Evolutionary conservation across 2,113 vertebrate species (phyloP).

Genomic region (Ptychochromis oligacanthus): DNA sequence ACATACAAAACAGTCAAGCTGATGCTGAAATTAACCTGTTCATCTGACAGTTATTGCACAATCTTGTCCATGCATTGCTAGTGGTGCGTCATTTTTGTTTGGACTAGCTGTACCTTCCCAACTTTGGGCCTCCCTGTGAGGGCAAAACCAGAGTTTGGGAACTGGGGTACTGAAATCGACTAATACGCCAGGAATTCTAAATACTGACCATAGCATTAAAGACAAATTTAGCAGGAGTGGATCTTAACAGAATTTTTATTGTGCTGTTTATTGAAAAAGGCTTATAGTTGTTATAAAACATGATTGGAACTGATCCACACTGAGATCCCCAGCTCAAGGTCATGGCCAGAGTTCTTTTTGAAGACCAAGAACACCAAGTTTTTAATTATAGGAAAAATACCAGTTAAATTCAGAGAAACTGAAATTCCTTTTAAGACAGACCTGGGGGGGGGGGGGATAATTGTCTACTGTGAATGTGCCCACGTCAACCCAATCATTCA

Average conservation of each 20-base stretch:
- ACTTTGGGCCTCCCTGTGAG: background rate
- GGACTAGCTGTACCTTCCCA: background rate
- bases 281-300: background rate
- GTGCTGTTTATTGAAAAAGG: background rate
- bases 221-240: background rate
- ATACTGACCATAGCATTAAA: background rate
- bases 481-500: background rate
- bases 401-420: background rate
- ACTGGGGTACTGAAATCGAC: accelerated
- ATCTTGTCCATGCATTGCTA: background rate
- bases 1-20: background rate
- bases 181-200: background rate
- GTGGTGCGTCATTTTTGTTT: background rate
- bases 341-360: background rate
- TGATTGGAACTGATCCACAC: background rate
- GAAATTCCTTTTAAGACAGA: background rate
- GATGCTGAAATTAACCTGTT: background rate
- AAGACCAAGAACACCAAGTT: background rate
- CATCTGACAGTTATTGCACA: background rate
- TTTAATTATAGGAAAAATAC: too few relatives aligned
- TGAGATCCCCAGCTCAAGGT: background rate
- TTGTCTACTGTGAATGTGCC: background rate
- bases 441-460: background rate
- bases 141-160: background rate
- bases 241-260: background rate